A percentile compares a stretch with the other conserved stretches of the same genome.
These are phyloP conservation scores for Sitophilus oryzae DNA, from an alignment of 1,140 invertebrate genomes.

Conservation along the genomic window DNA sequence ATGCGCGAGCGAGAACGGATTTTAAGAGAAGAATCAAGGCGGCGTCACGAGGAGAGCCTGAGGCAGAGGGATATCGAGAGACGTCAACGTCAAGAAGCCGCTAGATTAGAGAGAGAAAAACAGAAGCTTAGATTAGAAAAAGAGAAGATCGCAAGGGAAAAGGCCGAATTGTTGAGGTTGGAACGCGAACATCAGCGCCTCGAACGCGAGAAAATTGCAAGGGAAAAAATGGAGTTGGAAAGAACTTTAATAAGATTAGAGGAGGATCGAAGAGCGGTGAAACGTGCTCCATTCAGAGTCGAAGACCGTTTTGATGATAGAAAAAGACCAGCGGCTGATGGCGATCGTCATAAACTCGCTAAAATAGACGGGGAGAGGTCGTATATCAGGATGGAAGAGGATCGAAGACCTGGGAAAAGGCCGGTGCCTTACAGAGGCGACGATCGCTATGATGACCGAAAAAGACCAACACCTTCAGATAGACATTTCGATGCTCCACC, in stretches of 20 bases:
- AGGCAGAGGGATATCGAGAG: slow-evolving; percentile 71
- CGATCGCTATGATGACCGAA: slow-evolving; percentile 40
- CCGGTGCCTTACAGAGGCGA: slow-evolving; percentile 42
- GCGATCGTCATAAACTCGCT: slow-evolving; percentile 78
- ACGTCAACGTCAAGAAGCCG: slow-evolving; percentile 71
- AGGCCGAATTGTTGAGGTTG: slow-evolving; percentile 69
- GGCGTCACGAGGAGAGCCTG: slow-evolving; percentile 62
- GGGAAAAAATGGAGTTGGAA: slow-evolving; percentile 76
- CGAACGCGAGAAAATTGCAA: slow-evolving; percentile 76
- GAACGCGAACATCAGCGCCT: slow-evolving; percentile 75
- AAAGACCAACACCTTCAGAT: slow-evolving; percentile 37
- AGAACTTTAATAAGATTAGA: slow-evolving; percentile 58
- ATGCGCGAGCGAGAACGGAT: slow-evolving; percentile 69
- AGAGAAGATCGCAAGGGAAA: slow-evolving; percentile 71
- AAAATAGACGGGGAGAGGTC: slow-evolving; percentile 74
- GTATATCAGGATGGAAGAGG: slow-evolving; percentile 52
- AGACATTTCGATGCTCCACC: slow-evolving; percentile 39
- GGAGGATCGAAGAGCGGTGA: slow-evolving; percentile 44
- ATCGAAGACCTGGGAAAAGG: slow-evolving; percentile 45
- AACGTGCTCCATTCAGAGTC: slow-evolving; percentile 29
- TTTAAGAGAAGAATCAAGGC: slow-evolving; percentile 72
- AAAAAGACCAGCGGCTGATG: no score
- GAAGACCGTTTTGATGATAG: not conserved
- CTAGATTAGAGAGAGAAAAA: slow-evolving; percentile 69
- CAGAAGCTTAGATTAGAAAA: slow-evolving; percentile 70